Percentiles rank a stretch among this genome's conserved stretches.
These are phyloP conservation scores for Harlomillsia oculata DNA, from an alignment of 1,140 invertebrate species.

Conservation along the genomic window DNA sequence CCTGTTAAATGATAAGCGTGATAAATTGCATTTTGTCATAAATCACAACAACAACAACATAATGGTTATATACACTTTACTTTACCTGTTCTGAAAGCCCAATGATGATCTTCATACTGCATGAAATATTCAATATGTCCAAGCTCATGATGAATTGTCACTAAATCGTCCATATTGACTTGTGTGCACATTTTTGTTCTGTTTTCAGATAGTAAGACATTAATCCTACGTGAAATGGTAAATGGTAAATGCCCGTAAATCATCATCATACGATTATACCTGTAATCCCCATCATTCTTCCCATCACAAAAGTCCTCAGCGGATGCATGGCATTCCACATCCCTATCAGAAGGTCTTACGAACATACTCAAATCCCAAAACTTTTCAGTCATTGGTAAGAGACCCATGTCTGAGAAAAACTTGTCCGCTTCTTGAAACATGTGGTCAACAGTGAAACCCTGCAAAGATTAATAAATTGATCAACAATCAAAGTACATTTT, in stretches of 20 bases:
- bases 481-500: background rate
- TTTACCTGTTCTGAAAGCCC: conserved; percentile 17
- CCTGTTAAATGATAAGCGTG: no score
- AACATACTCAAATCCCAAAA: conserved; percentile 77
- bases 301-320: conserved; percentile 47
- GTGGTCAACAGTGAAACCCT: conserved; percentile 58
- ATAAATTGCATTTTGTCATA: no score
- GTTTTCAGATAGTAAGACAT: conserved; percentile 35
- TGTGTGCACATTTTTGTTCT: conserved; percentile 52
- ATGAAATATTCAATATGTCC: conserved; percentile 70
- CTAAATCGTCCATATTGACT: conserved; percentile 42
- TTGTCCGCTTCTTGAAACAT: conserved; percentile 75
- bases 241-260: background rate
- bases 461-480: conserved; percentile 35
- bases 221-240: background rate
- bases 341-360: conserved; percentile 62
- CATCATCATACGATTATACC: conserved; percentile 25
- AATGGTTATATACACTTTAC: no score
- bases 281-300: conserved; percentile 41
- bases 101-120: conserved; percentile 32
- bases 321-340: conserved; percentile 48
- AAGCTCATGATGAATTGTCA: conserved; percentile 46
- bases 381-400: conserved; percentile 64
- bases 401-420: conserved; percentile 75
- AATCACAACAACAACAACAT: no score